These are phyloP conservation scores for Rhizomys pruinosus DNA, from an alignment of 2,113 vertebrate species.

Conservation along the genomic window DNA sequence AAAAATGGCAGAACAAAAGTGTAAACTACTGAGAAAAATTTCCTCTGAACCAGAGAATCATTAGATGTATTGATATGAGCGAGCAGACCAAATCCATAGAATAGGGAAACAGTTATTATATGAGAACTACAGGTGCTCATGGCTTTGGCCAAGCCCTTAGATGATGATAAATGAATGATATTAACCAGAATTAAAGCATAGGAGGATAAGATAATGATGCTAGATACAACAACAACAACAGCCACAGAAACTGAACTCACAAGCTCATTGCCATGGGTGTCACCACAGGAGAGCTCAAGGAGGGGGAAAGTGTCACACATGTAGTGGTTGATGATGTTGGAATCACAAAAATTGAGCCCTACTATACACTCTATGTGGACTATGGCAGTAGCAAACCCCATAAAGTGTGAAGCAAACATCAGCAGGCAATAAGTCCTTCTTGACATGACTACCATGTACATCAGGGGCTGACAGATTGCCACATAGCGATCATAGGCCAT, in stretches of 20 bases:
- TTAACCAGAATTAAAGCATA: slow-evolving; percentile 73
- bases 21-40: slow-evolving; percentile 59
- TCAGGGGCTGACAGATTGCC: too few relatives aligned
- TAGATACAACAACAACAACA: slow-evolving; percentile 4
- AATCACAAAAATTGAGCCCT: too few relatives aligned
- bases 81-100: slow-evolving; percentile 50
- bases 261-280: slow-evolving; percentile 29
- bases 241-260: slow-evolving; percentile 47
- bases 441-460: too few relatives aligned
- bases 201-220: slow-evolving; percentile 63
- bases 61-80: slow-evolving; percentile 33
- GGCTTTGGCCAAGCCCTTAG: slow-evolving; percentile 56
- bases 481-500: too few relatives aligned
- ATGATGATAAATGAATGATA: slow-evolving; percentile 52
- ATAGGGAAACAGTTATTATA: slow-evolving; percentile 46
- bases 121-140: slow-evolving; percentile 70
- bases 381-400: slow-evolving; percentile 11
- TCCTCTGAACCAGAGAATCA: neutral
- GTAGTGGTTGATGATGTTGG: too few relatives aligned
- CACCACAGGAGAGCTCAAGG: slow-evolving; percentile 70
- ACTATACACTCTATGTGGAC: slow-evolving; percentile 5
- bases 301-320: slow-evolving; percentile 80
- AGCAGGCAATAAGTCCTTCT: too few relatives aligned
- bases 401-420: neutral
- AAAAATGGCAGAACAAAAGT: slow-evolving; percentile 56